Evolutionary conservation across 2,113 vertebrate genomes (phyloP), one percentile per base, ranked within the genome.

Genomic region (Ptilorrhoa leucosticta): DNA sequence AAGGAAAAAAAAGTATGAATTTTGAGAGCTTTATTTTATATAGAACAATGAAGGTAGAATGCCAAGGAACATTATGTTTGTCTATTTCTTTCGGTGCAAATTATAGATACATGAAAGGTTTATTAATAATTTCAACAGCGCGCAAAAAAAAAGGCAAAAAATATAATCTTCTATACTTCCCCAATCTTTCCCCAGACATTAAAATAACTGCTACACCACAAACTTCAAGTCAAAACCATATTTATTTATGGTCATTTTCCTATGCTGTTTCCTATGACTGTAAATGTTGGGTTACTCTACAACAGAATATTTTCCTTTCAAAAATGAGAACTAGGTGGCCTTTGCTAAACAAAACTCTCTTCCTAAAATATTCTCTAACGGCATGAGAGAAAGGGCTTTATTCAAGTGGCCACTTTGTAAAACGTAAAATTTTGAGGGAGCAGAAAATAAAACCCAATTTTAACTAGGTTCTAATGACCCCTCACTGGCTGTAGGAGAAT

Each of bases 211-310:
- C 57, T 91, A 69, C 12, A 47, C 65, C 92, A 96, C 86, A 91
- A 28, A 42, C 30, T 78, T 70, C 85, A 94, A 96, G 84, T 93
- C 57, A 94, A 89, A 76, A 94, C 3, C n/a, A 21, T n/a, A 72
- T 88, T 96, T 94, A 96, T 97, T 97, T 95, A 83, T 44, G 64
- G 95, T 73, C 39, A 95, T 95, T 95, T 97, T 92, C 90, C 84
- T 91, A 81, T 94, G 27, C 68, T 2, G 0, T 93, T 93, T 97
- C 87, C 79, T 90, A 69, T 84, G 76, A 92, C 79, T 86, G 48
- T 37, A 83, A 44, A 80, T 50, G 13, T 17, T 78, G 51, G 4
- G 51, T 88, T 73, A 66, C 23, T 30, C 40, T 93, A 31, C 65
- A 78, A n/a, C 8, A 83, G 10, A 81, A 47, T 77, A 92, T 81